Percentiles rank a stretch among this genome's conserved stretches.
phyloP scores from a whole-genome alignment of 2,888 invertebrate genomes.

The Synanthedon myopaeformis region DNA sequence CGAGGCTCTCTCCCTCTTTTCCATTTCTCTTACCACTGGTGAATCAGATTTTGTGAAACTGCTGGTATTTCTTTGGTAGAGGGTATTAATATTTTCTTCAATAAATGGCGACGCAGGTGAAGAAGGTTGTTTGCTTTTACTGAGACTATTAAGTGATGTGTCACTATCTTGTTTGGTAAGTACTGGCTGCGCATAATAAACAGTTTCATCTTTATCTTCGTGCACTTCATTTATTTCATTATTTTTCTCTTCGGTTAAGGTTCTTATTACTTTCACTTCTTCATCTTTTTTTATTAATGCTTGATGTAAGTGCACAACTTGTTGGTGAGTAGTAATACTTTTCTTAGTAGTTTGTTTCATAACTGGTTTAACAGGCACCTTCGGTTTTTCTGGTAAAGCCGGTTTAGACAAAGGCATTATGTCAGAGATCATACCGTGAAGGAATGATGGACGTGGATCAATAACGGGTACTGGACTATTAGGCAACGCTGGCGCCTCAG shows the following conservation, averaged over 20 bases:
- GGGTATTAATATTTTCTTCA: constrained; percentile 59
- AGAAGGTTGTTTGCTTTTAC: constrained; percentile 83
- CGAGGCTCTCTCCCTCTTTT: constrained; percentile 77
- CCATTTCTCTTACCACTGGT: constrained; percentile 79
- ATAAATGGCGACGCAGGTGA: constrained; percentile 71
- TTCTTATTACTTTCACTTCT: constrained; percentile 31
- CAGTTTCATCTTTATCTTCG: constrained; percentile 48
- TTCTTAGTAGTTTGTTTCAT: constrained; percentile 65
- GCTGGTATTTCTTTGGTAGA: constrained; percentile 73
- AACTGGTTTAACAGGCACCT: constrained; percentile 68
- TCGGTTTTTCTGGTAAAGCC: constrained; percentile 79
- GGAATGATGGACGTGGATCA: constrained; percentile 75
- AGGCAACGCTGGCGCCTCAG: constrained; percentile 77
- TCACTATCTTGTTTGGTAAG: constrained; percentile 70
- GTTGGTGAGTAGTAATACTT: constrained; percentile 46
- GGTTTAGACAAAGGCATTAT: constrained; percentile 65
- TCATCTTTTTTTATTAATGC: constrained; percentile 42
- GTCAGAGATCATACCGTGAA: constrained; percentile 74
- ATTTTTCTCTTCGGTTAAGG: constrained; percentile 42
- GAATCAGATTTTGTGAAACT: constrained; percentile 72
- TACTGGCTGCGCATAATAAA: constrained; percentile 60
- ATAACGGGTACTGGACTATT: constrained; percentile 75
- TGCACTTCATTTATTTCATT: constrained; percentile 46
- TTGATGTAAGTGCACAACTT: constrained; percentile 66
- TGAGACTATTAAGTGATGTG: constrained; percentile 64